These are phyloP conservation scores for Troides aeacus DNA, from an alignment of 2,888 invertebrate species.

Conservation along the genomic window DNA sequence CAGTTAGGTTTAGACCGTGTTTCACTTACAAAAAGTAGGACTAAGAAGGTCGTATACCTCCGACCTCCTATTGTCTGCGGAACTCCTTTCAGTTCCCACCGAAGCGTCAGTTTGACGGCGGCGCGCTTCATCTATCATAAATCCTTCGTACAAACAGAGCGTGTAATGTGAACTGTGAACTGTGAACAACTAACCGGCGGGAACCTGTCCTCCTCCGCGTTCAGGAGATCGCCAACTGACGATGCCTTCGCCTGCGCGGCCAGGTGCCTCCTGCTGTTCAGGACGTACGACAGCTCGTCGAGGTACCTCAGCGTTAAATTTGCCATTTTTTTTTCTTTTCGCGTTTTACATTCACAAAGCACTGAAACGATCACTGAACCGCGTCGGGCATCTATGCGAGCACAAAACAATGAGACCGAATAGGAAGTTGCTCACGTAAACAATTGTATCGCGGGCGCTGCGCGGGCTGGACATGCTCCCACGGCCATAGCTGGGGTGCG, in stretches of 20 bases:
- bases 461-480: constrained; percentile 36
- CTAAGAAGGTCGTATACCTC: constrained; percentile 38
- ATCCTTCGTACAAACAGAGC: background rate
- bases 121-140: background rate
- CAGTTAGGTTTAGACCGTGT: too few relatives aligned
- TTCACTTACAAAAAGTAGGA: constrained; percentile 31
- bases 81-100: constrained; percentile 31
- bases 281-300: constrained; percentile 75
- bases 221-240: constrained; percentile 74
- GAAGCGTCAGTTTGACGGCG: background rate
- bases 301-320: constrained; percentile 74
- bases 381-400: constrained; percentile 28
- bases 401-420: constrained; percentile 35
- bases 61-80: constrained; percentile 31
- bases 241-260: constrained; percentile 70
- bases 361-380: constrained; percentile 40
- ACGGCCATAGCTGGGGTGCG: constrained; percentile 49
- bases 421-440: constrained; percentile 54
- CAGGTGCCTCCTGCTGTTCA: constrained; percentile 68
- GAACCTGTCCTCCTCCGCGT: constrained; percentile 67
- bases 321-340: constrained; percentile 49
- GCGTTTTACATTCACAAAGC: constrained; percentile 35
- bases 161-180: background rate
- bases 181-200: constrained; percentile 56
- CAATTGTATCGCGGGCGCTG: constrained; percentile 37